Evolutionary conservation across 2,113 vertebrate genomes (phyloP).

Genomic region (Bos javanicus): DNA sequence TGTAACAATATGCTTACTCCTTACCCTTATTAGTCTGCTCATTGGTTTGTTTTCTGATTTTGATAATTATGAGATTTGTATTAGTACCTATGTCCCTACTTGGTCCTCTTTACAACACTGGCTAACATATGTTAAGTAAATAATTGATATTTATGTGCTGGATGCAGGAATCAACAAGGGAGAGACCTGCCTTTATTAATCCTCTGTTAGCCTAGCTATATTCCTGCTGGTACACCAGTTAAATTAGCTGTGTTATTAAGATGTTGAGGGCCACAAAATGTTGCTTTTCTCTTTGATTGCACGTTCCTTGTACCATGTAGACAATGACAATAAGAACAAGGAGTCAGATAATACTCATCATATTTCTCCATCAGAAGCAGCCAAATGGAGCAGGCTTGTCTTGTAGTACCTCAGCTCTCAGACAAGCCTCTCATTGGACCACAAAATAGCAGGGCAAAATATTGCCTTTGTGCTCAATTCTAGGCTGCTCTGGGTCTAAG

Average conservation of each 20-base stretch:
- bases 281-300: slow-evolving; percentile 41
- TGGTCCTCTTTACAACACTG: not conserved
- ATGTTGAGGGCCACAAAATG: not conserved
- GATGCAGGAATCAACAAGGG: not conserved
- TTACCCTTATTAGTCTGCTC: not conserved
- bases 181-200: not conserved
- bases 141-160: not conserved
- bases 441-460: slow-evolving; percentile 38
- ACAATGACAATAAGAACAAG: slow-evolving; percentile 33
- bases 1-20: not conserved
- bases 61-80: not conserved
- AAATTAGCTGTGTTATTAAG: slow-evolving; percentile 38
- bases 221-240: not conserved
- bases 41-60: not conserved
- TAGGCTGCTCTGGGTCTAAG: slow-evolving; percentile 32
- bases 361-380: slow-evolving; percentile 19
- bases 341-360: slow-evolving; percentile 38
- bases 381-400: not conserved
- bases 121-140: not conserved
- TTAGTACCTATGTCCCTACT: not conserved
- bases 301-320: not conserved
- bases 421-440: slow-evolving; percentile 15
- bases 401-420: not conserved
- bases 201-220: not conserved
- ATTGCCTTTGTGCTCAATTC: slow-evolving; percentile 45